These are phyloP conservation scores for Irena cyanogastra DNA, from an alignment of 2,113 vertebrate genomes.

Conservation along the genomic window DNA sequence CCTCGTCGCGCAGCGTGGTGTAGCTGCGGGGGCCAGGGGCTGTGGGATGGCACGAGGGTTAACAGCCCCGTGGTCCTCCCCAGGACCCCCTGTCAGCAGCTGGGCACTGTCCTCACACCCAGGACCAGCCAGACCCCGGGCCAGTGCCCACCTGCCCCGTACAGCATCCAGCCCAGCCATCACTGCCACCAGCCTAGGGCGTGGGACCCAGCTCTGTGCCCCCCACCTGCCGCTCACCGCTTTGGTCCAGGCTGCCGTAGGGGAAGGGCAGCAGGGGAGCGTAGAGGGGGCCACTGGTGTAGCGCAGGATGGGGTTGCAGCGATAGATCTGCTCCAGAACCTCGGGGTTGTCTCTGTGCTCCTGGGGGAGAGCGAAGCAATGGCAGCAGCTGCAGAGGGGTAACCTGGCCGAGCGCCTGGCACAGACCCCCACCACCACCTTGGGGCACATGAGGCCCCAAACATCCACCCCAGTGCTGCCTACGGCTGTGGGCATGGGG, in stretches of 20 bases:
- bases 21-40: conserved; percentile 81
- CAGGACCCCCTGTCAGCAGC: neutral
- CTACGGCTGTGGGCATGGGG: accelerated
- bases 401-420: accelerated
- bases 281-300: conserved; percentile 88
- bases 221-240: conserved; percentile 71
- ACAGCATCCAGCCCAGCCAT: accelerated
- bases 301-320: conserved; percentile 90
- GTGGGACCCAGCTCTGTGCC: neutral
- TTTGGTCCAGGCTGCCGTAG: conserved; percentile 82
- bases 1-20: conserved; percentile 87
- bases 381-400: neutral
- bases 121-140: neutral
- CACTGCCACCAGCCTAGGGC: accelerated
- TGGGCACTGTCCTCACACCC: neutral
- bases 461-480: accelerated
- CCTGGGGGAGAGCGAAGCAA: conserved; percentile 67
- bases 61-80: neutral
- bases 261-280: conserved; percentile 92
- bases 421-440: neutral
- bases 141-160: accelerated
- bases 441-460: accelerated
- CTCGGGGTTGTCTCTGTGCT: conserved; percentile 85
- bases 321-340: conserved; percentile 91
- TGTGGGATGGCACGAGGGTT: neutral